Evolutionary conservation across 2,113 vertebrate genomes (phyloP).

Genomic region (Choloepus hoffmanni): DNA sequence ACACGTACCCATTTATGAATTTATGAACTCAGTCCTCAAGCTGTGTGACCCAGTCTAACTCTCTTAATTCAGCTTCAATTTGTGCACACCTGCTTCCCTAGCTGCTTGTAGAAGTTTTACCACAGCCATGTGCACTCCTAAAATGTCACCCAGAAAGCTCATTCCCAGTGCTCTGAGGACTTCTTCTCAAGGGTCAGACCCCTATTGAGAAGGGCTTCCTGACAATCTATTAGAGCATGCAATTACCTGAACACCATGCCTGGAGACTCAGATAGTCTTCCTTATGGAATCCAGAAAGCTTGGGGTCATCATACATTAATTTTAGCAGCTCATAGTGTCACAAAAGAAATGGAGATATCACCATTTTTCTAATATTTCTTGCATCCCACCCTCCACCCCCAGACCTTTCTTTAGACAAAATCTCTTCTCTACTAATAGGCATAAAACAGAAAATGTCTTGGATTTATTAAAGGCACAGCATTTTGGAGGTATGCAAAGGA

Average conservation of each 20-base stretch:
- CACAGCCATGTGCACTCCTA: too few species aligned
- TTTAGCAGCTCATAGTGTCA: background rate
- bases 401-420: background rate
- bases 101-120: background rate
- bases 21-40: background rate
- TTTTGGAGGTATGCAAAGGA: background rate
- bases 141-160: background rate
- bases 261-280: background rate
- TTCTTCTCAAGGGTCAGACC: background rate
- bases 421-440: background rate
- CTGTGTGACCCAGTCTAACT: background rate
- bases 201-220: background rate
- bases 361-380: background rate
- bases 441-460: background rate
- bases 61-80: background rate
- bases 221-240: fast-evolving
- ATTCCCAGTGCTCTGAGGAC: fast-evolving
- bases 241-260: background rate
- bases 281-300: background rate
- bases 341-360: too few species aligned
- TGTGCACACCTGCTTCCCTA: background rate
- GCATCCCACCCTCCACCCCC: background rate
- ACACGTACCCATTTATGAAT: background rate
- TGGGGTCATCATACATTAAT: background rate
- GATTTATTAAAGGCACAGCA: background rate